Conservation (phyloP, 2,888 invertebrate species). For the Melanchra persicariae region DNA sequence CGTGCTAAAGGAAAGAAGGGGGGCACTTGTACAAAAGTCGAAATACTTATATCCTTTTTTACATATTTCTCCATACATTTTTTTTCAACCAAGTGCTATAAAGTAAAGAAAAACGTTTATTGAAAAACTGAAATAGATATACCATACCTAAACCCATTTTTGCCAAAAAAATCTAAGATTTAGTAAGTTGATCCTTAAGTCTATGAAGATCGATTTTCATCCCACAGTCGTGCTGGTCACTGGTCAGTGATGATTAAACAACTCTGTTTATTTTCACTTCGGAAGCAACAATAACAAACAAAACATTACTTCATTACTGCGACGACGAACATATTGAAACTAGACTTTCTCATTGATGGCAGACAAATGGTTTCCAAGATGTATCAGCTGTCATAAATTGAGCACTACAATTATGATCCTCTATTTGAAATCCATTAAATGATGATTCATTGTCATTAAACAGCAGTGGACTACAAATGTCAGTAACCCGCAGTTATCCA, state of each 20-base stretch:
- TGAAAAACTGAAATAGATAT: too few relatives aligned
- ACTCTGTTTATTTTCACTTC: constrained; percentile 35
- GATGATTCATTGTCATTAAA: constrained; percentile 65
- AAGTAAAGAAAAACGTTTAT: too few relatives aligned
- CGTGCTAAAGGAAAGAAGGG: too few relatives aligned
- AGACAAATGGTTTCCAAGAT: constrained; percentile 37
- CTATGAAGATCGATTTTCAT: too few relatives aligned
- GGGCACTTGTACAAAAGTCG: too few relatives aligned
- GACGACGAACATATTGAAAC: constrained; percentile 10
- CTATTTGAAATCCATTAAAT: constrained; percentile 53
- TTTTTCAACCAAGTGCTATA: too few relatives aligned
- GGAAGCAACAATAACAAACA: constrained; percentile 39
- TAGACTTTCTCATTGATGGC: constrained; percentile 40
- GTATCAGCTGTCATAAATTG: constrained; percentile 30
- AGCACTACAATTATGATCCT: constrained; percentile 28
- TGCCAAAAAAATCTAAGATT: too few relatives aligned
- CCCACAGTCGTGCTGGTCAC: too few relatives aligned
- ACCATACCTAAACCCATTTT: too few relatives aligned
- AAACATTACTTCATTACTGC: constrained; percentile 20
- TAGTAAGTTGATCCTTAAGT: too few relatives aligned
- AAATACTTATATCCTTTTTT: too few relatives aligned
- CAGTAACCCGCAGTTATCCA: constrained; percentile 63
- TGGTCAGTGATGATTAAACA: constrained; percentile 19
- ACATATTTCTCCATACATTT: too few relatives aligned
- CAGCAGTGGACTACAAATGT: constrained; percentile 60